These are phyloP conservation scores for Yasuhikotakia modesta DNA, from an alignment of 2,797 vertebrate genomes.

Conservation along the genomic window DNA sequence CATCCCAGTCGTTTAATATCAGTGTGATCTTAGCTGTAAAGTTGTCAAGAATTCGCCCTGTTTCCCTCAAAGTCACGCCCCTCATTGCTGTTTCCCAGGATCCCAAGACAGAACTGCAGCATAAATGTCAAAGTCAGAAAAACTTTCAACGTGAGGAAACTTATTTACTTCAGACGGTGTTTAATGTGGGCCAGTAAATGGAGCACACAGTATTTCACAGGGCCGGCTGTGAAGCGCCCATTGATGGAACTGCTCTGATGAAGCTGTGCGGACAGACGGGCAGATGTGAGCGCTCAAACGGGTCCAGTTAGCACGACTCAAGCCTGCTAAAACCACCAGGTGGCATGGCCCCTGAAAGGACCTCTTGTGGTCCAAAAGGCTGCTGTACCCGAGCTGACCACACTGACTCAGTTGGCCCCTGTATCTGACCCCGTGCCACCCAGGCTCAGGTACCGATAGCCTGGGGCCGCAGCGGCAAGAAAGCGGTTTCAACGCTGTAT, in stretches of 20 bases:
- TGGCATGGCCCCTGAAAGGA: constrained; percentile 59
- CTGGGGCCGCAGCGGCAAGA: constrained; percentile 25
- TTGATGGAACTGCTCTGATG: constrained; percentile 38
- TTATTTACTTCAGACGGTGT: constrained; percentile 38
- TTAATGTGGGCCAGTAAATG: constrained; percentile 40
- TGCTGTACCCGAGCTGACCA: constrained; percentile 53
- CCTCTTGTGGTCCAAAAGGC: constrained; percentile 38
- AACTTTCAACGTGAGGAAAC: constrained; percentile 21
- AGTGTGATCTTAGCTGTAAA: constrained; percentile 4
- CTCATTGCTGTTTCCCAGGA: background rate
- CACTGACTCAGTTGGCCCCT: constrained; percentile 54
- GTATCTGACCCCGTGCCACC: constrained; percentile 53
- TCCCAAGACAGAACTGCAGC: constrained; percentile 20
- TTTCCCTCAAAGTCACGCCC: constrained; percentile 15
- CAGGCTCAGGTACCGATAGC: constrained; percentile 53
- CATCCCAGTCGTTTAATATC: background rate
- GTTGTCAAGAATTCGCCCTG: constrained; percentile 4
- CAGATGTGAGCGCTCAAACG: constrained; percentile 18
- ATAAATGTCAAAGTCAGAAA: constrained; percentile 45
- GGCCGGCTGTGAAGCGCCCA: constrained; percentile 15
- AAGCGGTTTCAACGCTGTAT: constrained; percentile 36
- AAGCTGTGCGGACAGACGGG: constrained; percentile 30
- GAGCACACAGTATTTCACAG: constrained; percentile 38
- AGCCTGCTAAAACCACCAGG: constrained; percentile 53
- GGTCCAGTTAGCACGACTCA: constrained; percentile 25